phyloP scores from a whole-genome alignment of 2,888 invertebrate genomes.

The Dolichopus griseipennis region DNA sequence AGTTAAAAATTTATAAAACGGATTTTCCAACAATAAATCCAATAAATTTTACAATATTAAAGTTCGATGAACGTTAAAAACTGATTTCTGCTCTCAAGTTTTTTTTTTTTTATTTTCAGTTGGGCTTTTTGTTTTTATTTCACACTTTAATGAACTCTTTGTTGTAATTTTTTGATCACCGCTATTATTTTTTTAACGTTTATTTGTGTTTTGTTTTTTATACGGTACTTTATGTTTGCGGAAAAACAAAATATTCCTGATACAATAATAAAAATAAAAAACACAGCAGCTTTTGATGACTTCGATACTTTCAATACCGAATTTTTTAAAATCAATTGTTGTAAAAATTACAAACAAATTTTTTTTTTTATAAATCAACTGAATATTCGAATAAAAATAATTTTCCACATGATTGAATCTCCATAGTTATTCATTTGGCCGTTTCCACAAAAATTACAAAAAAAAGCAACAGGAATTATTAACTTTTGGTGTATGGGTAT shows the following conservation, averaged over 20 bases:
- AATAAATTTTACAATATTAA: background rate
- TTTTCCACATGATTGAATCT: background rate
- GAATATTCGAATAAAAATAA: background rate
- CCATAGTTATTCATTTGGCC: background rate
- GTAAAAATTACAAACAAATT: background rate
- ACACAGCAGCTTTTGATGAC: background rate
- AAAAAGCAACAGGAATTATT: background rate
- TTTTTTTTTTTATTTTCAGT: no score
- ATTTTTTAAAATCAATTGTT: background rate
- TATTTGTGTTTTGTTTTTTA: background rate
- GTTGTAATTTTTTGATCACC: background rate
- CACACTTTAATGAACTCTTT: background rate
- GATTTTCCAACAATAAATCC: no score
- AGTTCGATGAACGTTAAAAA: background rate
- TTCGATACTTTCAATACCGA: background rate
- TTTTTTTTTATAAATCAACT: background rate
- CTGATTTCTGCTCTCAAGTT: background rate
- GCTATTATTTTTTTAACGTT: background rate
- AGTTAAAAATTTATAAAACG: no score
- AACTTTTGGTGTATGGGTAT: no score
- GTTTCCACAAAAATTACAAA: background rate
- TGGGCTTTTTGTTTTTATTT: background rate
- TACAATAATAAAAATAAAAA: background rate
- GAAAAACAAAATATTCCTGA: background rate
- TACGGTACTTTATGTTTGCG: background rate